phyloP scores from a whole-genome alignment of 2,113 vertebrate genomes.

The Microtus montanus region DNA sequence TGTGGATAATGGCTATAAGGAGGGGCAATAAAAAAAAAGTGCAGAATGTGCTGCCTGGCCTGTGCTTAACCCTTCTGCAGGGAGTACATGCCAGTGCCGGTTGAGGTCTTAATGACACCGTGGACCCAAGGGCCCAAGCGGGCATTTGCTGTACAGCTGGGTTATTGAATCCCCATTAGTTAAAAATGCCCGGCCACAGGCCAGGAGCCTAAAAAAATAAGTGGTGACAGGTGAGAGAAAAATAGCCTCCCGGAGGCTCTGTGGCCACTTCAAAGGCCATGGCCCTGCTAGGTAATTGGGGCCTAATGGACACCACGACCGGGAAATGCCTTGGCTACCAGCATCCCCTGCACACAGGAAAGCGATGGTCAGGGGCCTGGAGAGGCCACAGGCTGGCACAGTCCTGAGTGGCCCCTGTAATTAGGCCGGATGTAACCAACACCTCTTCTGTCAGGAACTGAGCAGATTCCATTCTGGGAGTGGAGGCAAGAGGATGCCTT shows the following conservation, averaged over 20 bases:
- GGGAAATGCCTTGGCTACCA: conserved; percentile 80
- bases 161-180: conserved; percentile 87
- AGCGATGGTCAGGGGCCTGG: background rate
- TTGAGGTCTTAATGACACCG: conserved; percentile 85
- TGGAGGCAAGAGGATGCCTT: background rate
- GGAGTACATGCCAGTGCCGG: conserved; percentile 78
- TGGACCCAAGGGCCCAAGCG: conserved; percentile 78
- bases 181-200: conserved; percentile 83
- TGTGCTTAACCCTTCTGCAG: conserved; percentile 80
- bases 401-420: conserved; percentile 65
- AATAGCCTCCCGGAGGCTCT: conserved; percentile 78
- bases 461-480: conserved; percentile 61
- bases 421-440: conserved; percentile 58
- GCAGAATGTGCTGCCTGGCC: conserved; percentile 85
- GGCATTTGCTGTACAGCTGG: conserved; percentile 85
- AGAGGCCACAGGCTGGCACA: background rate
- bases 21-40: conserved; percentile 87
- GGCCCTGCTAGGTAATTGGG: conserved; percentile 83
- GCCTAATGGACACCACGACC: conserved; percentile 82
- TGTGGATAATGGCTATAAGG: conserved; percentile 89
- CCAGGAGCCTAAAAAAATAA: conserved; percentile 84
- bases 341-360: conserved; percentile 34
- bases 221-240: conserved; percentile 88
- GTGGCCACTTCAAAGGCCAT: conserved; percentile 83
- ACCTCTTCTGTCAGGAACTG: conserved; percentile 31